Percentiles rank a stretch among this genome's conserved stretches.
Conservation (phyloP, 2,797 vertebrate species). For the Hirundo rustica region DNA sequence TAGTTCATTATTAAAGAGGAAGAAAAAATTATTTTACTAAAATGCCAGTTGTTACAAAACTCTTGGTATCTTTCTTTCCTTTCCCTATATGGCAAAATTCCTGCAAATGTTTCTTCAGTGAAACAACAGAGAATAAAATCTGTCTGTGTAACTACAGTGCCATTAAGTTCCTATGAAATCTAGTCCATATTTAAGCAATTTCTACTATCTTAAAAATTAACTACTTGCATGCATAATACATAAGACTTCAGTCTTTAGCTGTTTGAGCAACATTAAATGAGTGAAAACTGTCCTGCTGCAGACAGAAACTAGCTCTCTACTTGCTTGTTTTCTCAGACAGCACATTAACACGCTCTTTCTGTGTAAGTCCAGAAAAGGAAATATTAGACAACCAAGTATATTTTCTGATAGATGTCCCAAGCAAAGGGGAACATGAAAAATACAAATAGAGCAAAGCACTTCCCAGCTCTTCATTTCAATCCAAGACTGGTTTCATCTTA, state of each 20-base stretch:
- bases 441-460: not conserved
- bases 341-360: not conserved
- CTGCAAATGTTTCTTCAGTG: not conserved
- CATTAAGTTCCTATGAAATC: not conserved
- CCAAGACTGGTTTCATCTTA: not conserved
- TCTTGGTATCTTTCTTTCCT: not conserved
- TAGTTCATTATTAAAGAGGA: not conserved
- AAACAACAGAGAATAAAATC: not conserved
- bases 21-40: not conserved
- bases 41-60: not conserved
- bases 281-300: not conserved
- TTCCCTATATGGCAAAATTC: not conserved
- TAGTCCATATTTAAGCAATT: not conserved
- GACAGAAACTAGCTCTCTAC: not conserved
- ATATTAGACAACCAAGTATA: not conserved
- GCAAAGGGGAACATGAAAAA: not conserved
- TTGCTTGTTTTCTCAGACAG: not conserved
- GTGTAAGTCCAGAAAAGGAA: not conserved
- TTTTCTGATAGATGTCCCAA: not conserved
- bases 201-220: slow-evolving; percentile 10
- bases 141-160: not conserved
- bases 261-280: not conserved
- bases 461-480: not conserved
- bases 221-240: not conserved
- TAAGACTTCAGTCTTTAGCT: not conserved